Evolutionary conservation across 2,113 vertebrate genomes (phyloP).

Genomic region (Neopipo cinnamomea): DNA sequence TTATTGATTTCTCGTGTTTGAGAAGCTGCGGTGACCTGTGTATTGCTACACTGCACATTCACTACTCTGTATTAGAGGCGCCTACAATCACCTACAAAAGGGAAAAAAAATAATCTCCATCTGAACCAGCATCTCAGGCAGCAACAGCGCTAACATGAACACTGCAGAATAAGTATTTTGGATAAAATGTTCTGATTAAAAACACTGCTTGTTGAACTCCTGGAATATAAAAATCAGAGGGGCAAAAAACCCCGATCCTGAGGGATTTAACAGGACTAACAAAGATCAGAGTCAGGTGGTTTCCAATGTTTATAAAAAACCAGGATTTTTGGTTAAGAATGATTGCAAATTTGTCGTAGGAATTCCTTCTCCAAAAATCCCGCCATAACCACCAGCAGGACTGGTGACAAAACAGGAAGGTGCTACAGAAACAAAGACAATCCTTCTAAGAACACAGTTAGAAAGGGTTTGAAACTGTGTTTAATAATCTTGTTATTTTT

Average conservation of each 20-base stretch:
- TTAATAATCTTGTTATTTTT: neutral
- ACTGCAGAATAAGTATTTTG: neutral
- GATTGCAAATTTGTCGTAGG: neutral
- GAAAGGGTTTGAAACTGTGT: neutral
- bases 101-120: neutral
- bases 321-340: accelerated
- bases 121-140: neutral
- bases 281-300: neutral
- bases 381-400: accelerated
- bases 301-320: neutral
- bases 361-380: neutral
- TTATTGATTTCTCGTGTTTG: neutral
- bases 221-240: neutral
- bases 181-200: neutral
- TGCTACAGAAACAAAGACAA: neutral
- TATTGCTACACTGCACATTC: neutral
- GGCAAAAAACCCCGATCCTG: neutral
- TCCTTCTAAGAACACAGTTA: neutral
- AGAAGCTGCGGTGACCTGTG: neutral
- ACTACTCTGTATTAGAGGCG: neutral
- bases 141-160: neutral
- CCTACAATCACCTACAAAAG: neutral
- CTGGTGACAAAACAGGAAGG: accelerated
- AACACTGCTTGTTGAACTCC: neutral
- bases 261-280: neutral